Evolutionary conservation across 2,888 invertebrate species (phyloP).

Genomic region (Hirtodrosophila histrioides): DNA sequence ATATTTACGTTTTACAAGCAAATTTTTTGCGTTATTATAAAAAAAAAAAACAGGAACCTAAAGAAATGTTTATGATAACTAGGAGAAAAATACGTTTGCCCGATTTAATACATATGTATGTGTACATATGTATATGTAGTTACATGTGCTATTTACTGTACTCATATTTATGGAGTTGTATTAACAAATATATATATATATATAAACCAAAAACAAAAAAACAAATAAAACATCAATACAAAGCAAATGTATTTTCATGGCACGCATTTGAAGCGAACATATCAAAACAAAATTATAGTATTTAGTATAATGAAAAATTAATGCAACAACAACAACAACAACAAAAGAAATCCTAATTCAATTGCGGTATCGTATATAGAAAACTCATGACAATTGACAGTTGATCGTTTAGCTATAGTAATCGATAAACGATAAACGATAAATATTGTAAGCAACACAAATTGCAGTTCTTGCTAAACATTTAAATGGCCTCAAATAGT

Average conservation of each 20-base stretch:
- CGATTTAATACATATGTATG: conserved; percentile 47
- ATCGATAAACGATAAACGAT: conserved; percentile 3
- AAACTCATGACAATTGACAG: conserved; percentile 43
- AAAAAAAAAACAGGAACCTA: conserved; percentile 23
- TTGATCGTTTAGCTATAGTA: conserved; percentile 41
- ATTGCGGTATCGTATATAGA: conserved; percentile 34
- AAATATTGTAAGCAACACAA: conserved; percentile 19
- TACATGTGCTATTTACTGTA: conserved; percentile 62
- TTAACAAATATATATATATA: conserved; percentile 24
- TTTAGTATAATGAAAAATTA: conserved; percentile 7
- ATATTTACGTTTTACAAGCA: conserved; percentile 57
- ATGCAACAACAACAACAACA: conserved; percentile 18
- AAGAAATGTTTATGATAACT: conserved; percentile 27
- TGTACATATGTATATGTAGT: conserved; percentile 32
- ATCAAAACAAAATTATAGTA: conserved; percentile 59
- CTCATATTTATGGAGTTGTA: conserved; percentile 67
- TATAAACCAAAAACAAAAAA: conserved; percentile 12
- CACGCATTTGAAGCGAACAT: conserved; percentile 75
- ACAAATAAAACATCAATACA: conserved; percentile 36
- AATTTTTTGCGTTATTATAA: conserved; percentile 51
- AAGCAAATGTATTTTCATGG: conserved; percentile 72
- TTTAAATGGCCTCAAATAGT: conserved; percentile 31
- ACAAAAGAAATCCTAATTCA: conserved; percentile 14
- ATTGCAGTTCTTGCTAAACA: conserved; percentile 38
- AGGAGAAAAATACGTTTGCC: conserved; percentile 40